Base-by-base conservation (phyloP, 2,113 vertebrate species). In the Carlito syrichta region DNA sequence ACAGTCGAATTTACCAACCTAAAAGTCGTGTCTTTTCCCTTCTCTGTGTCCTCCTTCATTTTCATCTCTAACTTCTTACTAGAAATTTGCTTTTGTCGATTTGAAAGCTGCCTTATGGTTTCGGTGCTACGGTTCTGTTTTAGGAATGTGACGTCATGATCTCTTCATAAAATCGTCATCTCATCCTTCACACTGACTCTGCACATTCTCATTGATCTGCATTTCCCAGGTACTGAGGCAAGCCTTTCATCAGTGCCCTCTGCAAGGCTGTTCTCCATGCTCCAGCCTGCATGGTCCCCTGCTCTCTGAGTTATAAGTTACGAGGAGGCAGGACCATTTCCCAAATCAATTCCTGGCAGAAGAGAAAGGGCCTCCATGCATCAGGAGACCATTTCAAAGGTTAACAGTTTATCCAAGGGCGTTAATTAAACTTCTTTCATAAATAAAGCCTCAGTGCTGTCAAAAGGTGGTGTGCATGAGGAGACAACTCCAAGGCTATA, bases 381-480 rank as follows among this genome's bases (percentile, higher is more conserved):
- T 90, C 94, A 94, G 82, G 91, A 93, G 97, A 81, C 48, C 43
- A 63, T 96, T 97, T 97, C 90, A 98, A 96, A 98, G 96, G 96
- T 97, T 96, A 97, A 76, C 85, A 69, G 76, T 86, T 79, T 96
- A 92, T 97, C 79, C 95, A 97, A 96, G 95, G 92, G 85, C 95
- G 96, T 97, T 98, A 97, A 97, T 97, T 95, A 97, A 95, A 95
- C 38, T 23, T 97, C 93, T 69, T 95, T 97, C 95, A 96, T 97
- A 96, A 96, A 97, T 93, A 97, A 97, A 93, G 86, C 8, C 66
- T 86, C 94, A 27, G 35, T 58, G 58, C 96, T 98, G 89, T 95
- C 94, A 96, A 89, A 97, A 89, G 84, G 73, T 91, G 20, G 89
- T 69, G 66, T 56, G 87, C 40, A 58, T 58, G 86, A 93, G 73